Base-by-base conservation (phyloP, 2,888 invertebrate genomes). In the Phortica okadai region DNA sequence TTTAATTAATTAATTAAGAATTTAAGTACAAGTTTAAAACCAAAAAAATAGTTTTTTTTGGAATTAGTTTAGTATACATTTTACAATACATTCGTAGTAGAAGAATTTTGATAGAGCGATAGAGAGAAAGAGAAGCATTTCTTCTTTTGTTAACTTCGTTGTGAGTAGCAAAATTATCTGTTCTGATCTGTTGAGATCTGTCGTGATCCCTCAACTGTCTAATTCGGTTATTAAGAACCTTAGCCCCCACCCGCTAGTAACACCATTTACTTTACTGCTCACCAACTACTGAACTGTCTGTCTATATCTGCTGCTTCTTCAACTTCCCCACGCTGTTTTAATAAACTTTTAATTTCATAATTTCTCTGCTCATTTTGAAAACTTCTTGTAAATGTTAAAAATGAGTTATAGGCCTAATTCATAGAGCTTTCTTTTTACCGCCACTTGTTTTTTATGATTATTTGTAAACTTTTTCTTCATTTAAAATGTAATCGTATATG, bases 401-500 rank as follows among this genome's bases (percentile, higher is more conserved):
- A 14, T 33, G 44, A 16, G 41, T 33, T 59, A 42, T 58, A 62
- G 62, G 45, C 41, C 77, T 76, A 75, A 42, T 72, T 74, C 74
- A 25, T 25, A 50, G 8, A 5, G 50, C 33, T 74, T 62, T 59
- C 25, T 79, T 81, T 75, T 77, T 79, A 73, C 77, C 78, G 77
- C 73, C 80, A 79, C 80, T 74, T 77, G 78, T 74, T 77, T 77
- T 80, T 77, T 64, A 54, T 72, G 76, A 77, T 79, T 82, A 74
- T 78, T 41, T n/a, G 21, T 62, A 21, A 10, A 59, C 56, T 59
- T 50, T 59, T 59, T 6, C 41, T 33, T 33, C 86, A 87, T 87
- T 88, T 86, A 84, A 86, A 88, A 88, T 87, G 86, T 89, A 83
- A 84, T 90, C 88, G 89, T 89, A 89, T 89, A 89, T 88, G 86